Percentiles rank a stretch among this genome's conserved stretches.
Conservation (phyloP, 2,888 invertebrate species). For the Phymatocera aterrima region DNA sequence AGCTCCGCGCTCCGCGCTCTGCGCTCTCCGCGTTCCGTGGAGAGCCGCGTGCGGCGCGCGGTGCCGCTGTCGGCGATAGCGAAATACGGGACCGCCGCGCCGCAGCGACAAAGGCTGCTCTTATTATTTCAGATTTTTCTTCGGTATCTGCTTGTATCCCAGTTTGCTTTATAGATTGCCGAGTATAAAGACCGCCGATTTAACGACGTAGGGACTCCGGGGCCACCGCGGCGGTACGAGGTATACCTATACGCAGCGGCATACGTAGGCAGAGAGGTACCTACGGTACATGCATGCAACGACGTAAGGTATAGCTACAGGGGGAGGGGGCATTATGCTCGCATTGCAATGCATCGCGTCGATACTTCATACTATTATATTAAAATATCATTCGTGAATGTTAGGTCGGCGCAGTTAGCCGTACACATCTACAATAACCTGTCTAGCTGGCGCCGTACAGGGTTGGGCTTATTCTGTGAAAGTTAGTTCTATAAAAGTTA, state of each 20-base stretch:
- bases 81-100: constrained; percentile 43
- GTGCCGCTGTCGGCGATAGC: constrained; percentile 41
- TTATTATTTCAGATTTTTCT: constrained; percentile 43
- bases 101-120: constrained; percentile 44
- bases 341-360: not conserved
- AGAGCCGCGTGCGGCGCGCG: not conserved
- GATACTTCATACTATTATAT: constrained; percentile 20
- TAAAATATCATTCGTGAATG: constrained; percentile 29
- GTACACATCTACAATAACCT: not conserved
- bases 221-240: not conserved
- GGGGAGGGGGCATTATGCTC: not conserved
- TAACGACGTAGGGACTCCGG: constrained; percentile 27
- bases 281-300: not conserved
- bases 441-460: constrained; percentile 2
- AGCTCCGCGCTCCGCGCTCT: not conserved
- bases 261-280: not conserved
- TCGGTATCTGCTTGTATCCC: constrained; percentile 39
- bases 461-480: not conserved
- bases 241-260: not conserved
- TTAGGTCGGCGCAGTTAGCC: not conserved
- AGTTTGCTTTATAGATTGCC: constrained; percentile 42
- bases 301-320: not conserved
- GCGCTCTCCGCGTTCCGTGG: not conserved
- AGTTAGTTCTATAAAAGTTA: not conserved
- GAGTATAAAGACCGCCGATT: constrained; percentile 40